phyloP scores from a whole-genome alignment of 2,888 invertebrate species.

The Cancer borealis region DNA sequence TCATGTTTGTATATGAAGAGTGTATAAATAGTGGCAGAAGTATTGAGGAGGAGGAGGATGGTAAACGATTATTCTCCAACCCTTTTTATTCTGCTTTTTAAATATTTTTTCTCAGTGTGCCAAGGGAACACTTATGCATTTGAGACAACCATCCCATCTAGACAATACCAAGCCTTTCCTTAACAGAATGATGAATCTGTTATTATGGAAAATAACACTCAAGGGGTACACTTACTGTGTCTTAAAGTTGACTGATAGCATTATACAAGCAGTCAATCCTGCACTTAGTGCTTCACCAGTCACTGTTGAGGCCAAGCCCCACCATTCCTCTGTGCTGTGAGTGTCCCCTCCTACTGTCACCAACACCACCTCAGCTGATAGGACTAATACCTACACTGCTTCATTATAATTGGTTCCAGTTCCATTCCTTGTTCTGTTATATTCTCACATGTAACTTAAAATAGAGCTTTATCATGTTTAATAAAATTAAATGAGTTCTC shows the following conservation, averaged over 20 bases:
- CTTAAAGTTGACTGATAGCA: not conserved
- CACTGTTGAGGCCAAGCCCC: not conserved
- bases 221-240: not conserved
- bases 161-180: slow-evolving; percentile 47
- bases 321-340: slow-evolving; percentile 21
- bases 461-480: slow-evolving; percentile 76
- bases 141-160: slow-evolving; percentile 50
- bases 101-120: slow-evolving; percentile 63
- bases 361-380: slow-evolving; percentile 48
- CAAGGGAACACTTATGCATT: slow-evolving; percentile 66
- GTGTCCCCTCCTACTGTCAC: slow-evolving; percentile 42
- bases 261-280: not conserved
- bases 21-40: slow-evolving; percentile 67
- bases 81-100: slow-evolving; percentile 58
- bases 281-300: not conserved
- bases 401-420: slow-evolving; percentile 60
- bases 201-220: not conserved
- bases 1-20: slow-evolving; percentile 67
- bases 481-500: slow-evolving; percentile 63
- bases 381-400: slow-evolving; percentile 64
- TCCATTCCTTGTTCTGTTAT: slow-evolving; percentile 62
- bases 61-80: slow-evolving; percentile 11
- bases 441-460: slow-evolving; percentile 73
- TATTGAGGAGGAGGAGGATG: not conserved
- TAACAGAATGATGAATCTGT: slow-evolving; percentile 14